phyloP scores from a whole-genome alignment of 2,797 vertebrate genomes.

The Chaetophractus vellerosus region DNA sequence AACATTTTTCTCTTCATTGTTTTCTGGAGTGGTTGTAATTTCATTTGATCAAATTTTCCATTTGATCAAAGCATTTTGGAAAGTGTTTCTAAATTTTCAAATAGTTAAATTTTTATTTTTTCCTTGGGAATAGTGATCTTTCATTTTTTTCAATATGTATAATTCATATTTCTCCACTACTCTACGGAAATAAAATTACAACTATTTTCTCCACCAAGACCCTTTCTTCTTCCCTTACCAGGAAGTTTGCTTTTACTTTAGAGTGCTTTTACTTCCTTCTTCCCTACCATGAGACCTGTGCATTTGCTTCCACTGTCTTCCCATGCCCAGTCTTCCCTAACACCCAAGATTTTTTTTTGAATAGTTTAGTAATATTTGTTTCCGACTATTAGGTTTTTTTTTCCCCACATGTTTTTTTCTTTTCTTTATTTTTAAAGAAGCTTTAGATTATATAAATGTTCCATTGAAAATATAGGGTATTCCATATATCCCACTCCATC shows the following conservation, averaged over 20 bases:
- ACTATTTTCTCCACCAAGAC: background rate
- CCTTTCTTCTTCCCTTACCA: conserved; percentile 23
- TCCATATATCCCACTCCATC: too few species aligned
- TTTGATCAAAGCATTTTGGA: conserved; percentile 35
- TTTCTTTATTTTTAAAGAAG: too few species aligned
- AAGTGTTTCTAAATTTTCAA: conserved; percentile 41
- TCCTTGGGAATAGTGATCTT: background rate
- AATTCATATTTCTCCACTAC: background rate
- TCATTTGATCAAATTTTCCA: conserved; percentile 49
- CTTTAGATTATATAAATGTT: too few species aligned
- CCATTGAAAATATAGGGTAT: too few species aligned
- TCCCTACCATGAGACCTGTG: background rate
- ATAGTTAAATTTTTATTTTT: background rate
- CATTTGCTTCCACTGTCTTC: background rate
- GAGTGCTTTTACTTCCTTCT: background rate
- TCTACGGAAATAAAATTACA: background rate
- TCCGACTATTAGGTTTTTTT: background rate
- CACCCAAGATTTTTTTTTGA: background rate
- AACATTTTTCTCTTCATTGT: conserved; percentile 28
- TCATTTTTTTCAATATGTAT: background rate
- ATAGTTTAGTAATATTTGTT: background rate
- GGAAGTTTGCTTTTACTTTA: background rate
- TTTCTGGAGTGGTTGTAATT: conserved; percentile 42
- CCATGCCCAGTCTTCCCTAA: background rate
- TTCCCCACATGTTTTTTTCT: background rate